Conservation (phyloP, 2,113 vertebrate species). For the Corvus moneduloides region DNA sequence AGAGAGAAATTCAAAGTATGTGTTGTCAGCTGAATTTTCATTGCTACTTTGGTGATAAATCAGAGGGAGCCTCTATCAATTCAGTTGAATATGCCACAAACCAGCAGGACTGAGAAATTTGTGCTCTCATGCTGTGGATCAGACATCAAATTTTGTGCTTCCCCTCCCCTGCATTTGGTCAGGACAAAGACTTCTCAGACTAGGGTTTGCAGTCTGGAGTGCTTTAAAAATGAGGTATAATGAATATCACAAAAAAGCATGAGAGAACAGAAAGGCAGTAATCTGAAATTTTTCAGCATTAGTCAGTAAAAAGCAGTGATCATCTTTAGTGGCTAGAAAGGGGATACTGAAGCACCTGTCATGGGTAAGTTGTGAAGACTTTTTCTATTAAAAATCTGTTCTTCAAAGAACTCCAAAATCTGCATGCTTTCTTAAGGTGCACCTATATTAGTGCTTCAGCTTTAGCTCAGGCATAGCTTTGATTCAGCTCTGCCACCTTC, state of each 20-base stretch:
- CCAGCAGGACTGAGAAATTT: neutral
- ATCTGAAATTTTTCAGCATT: neutral
- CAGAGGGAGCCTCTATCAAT: neutral
- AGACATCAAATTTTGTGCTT: neutral
- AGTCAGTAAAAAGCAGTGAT: neutral
- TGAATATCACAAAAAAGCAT: neutral
- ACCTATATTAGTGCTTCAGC: neutral
- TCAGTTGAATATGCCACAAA: neutral
- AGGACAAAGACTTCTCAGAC: neutral
- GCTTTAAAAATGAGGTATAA: neutral
- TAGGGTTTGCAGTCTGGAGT: neutral
- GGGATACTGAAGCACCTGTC: neutral
- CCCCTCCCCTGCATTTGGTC: neutral
- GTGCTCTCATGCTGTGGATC: neutral
- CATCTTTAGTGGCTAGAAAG: neutral
- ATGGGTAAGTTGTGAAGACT: neutral
- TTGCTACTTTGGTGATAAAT: constrained; percentile 14
- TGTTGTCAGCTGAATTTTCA: constrained; percentile 16
- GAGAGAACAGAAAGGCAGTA: neutral
- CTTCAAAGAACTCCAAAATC: neutral
- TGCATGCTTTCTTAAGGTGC: neutral
- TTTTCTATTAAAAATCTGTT: neutral
- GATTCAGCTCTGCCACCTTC: neutral
- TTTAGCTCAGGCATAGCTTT: neutral
- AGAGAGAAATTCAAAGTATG: neutral